Base-by-base conservation (phyloP, 2,888 invertebrate genomes). In the Acrobeloides nanus region DNA sequence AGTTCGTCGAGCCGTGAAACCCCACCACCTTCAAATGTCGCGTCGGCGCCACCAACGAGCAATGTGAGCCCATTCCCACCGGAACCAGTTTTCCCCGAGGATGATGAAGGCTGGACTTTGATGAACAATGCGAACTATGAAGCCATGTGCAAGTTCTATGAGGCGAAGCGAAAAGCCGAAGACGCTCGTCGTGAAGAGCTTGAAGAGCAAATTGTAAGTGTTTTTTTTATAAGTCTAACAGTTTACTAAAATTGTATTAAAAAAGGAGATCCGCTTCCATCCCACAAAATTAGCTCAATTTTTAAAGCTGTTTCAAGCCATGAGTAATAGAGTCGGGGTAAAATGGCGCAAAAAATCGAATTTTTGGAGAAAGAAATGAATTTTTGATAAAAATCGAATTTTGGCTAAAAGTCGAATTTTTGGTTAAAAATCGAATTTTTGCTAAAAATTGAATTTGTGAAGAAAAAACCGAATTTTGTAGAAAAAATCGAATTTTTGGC, bases 321-420 rank as follows among this genome's bases (percentile, higher is more conserved):
- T n/a, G n/a, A n/a, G n/a, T n/a, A n/a, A n/a, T n/a, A n/a, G n/a
- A n/a, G n/a, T n/a, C n/a, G n/a, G n/a, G n/a, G n/a, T n/a, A 12
- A 12, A 34, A n/a, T 12, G n/a, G 25, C 4, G n/a, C 23, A n/a
- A 35, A 35, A 25, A 34, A 10, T 1, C 7, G 4, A 35, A 35
- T 35, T n/a, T 35, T 35, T 35, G 35, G 25, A 5, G 35, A 35
- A 8, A 35, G 23, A n/a, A 25, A 24, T 35, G 23, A 24, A n/a
- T n/a, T n/a, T n/a, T n/a, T n/a, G n/a, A n/a, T n/a, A n/a, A n/a
- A n/a, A n/a, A n/a, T n/a, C n/a, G n/a, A n/a, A n/a, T n/a, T n/a
- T n/a, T 34, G 12, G 3, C 24, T 3, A 12, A 34, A 20, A 4
- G 33, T 10, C 21, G 7, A 10, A 23, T 34, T 8, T 10, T 34